phyloP scores from a whole-genome alignment of 2,888 invertebrate species.

The Amphiduros pacificus region DNA sequence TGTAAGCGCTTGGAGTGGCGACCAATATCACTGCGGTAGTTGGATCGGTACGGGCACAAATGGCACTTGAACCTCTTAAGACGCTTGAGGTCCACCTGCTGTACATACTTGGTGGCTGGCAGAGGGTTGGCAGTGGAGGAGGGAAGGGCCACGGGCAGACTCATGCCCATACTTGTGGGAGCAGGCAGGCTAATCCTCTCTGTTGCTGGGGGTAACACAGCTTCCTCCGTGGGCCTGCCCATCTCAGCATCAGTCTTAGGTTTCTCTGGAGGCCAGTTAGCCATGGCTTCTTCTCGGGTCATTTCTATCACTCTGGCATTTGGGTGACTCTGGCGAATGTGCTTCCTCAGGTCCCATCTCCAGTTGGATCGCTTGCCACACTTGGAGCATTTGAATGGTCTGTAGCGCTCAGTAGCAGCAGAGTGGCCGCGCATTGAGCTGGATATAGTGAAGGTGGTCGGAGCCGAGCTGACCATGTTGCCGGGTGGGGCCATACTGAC shows the following conservation, averaged over 20 bases:
- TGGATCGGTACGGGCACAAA: conserved; percentile 68
- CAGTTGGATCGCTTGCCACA: conserved; percentile 94
- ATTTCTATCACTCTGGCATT: conserved; percentile 45
- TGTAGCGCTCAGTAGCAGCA: conserved; percentile 18
- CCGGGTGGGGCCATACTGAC: not conserved
- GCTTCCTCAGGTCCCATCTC: conserved; percentile 98
- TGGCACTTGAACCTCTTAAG: conserved; percentile 31
- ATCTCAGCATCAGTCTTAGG: conserved; percentile 2
- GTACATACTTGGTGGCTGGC: not conserved
- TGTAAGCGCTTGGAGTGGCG: conserved; percentile 78
- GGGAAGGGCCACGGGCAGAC: not conserved
- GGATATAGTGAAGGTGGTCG: not conserved
- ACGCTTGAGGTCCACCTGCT: conserved; percentile 14
- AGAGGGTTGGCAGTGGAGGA: not conserved
- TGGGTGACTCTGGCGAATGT: conserved; percentile 66
- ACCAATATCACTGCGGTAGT: conserved; percentile 96
- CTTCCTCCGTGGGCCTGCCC: not conserved
- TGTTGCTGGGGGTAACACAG: not conserved
- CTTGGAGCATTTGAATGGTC: conserved; percentile 89
- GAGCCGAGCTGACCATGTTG: not conserved
- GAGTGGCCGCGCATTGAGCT: not conserved
- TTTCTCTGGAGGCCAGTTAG: conserved; percentile 5
- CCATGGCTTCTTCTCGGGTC: conserved; percentile 48
- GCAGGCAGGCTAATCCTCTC: no score
- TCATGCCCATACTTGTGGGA: not conserved